Evolutionary conservation across 2,888 invertebrate genomes (phyloP).

Genomic region (Eilema sororculum): DNA sequence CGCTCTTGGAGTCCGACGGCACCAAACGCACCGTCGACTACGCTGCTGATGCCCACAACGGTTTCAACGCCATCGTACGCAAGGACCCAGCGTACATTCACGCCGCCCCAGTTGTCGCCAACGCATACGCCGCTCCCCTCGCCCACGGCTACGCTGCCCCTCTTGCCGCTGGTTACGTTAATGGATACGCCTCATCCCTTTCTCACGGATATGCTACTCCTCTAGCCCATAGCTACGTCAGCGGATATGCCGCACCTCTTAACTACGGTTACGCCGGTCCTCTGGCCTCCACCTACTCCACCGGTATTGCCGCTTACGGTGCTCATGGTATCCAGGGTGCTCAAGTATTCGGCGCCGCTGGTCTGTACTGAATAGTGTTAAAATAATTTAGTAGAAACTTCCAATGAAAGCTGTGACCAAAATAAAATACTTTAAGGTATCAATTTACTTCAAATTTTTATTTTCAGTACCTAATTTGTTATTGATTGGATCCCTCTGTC

Average conservation of each 20-base stretch:
- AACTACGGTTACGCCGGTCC: constrained; percentile 52
- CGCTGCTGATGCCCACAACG: constrained; percentile 84
- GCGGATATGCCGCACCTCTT: constrained; percentile 48
- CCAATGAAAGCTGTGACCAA: constrained; percentile 6
- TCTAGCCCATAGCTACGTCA: constrained; percentile 42
- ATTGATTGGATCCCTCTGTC: too few relatives aligned
- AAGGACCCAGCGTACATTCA: constrained; percentile 76
- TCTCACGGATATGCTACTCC: constrained; percentile 48
- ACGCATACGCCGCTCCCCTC: constrained; percentile 38
- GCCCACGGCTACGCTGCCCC: constrained; percentile 47
- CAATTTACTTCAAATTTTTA: neutral
- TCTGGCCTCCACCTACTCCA: constrained; percentile 54
- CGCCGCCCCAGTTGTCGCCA: constrained; percentile 52
- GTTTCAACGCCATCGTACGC: constrained; percentile 87
- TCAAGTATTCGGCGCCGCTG: constrained; percentile 40
- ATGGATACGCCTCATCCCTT: constrained; percentile 39
- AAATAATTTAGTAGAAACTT: neutral
- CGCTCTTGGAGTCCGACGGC: constrained; percentile 87
- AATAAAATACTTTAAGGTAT: neutral
- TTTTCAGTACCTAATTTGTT: neutral
- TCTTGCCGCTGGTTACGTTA: constrained; percentile 12
- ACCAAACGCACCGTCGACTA: constrained; percentile 89
- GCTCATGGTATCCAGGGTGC: constrained; percentile 39
- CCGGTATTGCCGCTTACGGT: constrained; percentile 55
- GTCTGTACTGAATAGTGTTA: neutral